Conservation (phyloP, 2,888 invertebrate genomes). For the Apotomis turbidana region DNA sequence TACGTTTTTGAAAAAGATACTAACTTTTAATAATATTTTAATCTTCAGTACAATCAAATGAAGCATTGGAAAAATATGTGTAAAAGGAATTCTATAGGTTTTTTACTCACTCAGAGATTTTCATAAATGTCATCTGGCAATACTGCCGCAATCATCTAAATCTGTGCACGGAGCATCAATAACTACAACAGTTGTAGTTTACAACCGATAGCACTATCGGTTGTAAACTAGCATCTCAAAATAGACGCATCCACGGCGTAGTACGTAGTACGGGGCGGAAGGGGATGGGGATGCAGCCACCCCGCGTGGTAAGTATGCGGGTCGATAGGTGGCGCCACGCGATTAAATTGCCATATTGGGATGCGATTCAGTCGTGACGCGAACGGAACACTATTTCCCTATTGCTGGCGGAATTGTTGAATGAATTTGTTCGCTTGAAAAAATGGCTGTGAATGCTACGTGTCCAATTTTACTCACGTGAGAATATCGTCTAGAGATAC, state of each 20-base stretch:
- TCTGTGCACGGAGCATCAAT: constrained; percentile 56
- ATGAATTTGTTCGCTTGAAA: constrained; percentile 15
- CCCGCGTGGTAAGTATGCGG: constrained; percentile 50
- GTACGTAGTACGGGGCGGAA: constrained; percentile 61
- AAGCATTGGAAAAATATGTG: no score
- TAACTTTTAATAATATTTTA: no score
- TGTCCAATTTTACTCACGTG: constrained; percentile 11
- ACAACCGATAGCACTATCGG: constrained; percentile 46
- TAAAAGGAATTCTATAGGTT: no score
- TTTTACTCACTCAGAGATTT: no score
- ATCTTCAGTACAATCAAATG: no score
- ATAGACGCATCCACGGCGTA: constrained; percentile 63
- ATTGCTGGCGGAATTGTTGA: constrained; percentile 33
- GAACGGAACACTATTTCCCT: constrained; percentile 59
- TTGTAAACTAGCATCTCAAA: constrained; percentile 61
- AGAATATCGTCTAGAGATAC: constrained; percentile 16
- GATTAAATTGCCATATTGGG: constrained; percentile 73
- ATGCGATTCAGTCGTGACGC: constrained; percentile 61
- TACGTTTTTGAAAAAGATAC: no score
- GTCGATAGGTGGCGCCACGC: constrained; percentile 72
- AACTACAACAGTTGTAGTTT: constrained; percentile 47
- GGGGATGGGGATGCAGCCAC: constrained; percentile 44
- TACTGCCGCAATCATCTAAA: constrained; percentile 56
- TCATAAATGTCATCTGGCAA: no score
- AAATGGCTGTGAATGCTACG: constrained; percentile 1